A percentile compares a stretch with the other conserved stretches of the same genome.
phyloP scores from a whole-genome alignment of 1,140 invertebrate genomes.

The Orchesella cincta region DNA sequence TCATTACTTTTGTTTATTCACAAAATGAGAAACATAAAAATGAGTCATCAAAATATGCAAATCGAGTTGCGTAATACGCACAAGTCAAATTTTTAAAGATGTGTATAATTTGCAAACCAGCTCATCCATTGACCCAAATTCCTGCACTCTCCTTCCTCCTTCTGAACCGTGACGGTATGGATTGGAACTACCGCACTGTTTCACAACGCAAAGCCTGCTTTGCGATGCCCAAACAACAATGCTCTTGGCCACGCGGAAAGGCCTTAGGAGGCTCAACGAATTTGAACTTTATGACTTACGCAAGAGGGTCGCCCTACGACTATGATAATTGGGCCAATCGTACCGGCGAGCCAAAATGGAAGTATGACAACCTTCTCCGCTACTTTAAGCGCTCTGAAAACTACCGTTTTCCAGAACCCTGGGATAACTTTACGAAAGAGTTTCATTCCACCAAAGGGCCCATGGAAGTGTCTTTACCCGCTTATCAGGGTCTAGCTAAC shows the following conservation, averaged over 20 bases:
- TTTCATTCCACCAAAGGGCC: constrained; percentile 37
- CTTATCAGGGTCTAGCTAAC: constrained; percentile 32
- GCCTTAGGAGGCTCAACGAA: constrained; percentile 66
- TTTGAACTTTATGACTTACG: constrained; percentile 69
- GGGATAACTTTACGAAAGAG: constrained; percentile 34
- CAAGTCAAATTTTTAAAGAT: neutral
- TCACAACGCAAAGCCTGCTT: constrained; percentile 44
- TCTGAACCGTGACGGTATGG: constrained; percentile 61
- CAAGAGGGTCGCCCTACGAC: constrained; percentile 70
- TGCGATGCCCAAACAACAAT: constrained; percentile 53
- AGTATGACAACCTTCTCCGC: constrained; percentile 76
- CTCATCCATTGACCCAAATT: constrained; percentile 53
- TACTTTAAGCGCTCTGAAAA: constrained; percentile 65
- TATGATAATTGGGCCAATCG: constrained; percentile 86
- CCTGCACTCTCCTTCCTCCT: constrained; percentile 47
- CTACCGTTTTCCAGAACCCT: constrained; percentile 49
- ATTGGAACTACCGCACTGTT: constrained; percentile 62
- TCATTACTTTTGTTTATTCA: neutral
- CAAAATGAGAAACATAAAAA: neutral
- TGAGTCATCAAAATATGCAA: constrained; percentile 53
- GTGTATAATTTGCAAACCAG: constrained; percentile 57
- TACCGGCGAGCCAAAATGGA: constrained; percentile 82
- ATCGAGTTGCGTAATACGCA: too few relatives aligned
- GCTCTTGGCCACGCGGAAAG: constrained; percentile 72
- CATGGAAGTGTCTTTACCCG: constrained; percentile 25